A percentile compares a stretch with the other conserved stretches of the same genome.
Conservation (phyloP, 2,888 invertebrate genomes). For the Lasioglossum calceatum region DNA sequence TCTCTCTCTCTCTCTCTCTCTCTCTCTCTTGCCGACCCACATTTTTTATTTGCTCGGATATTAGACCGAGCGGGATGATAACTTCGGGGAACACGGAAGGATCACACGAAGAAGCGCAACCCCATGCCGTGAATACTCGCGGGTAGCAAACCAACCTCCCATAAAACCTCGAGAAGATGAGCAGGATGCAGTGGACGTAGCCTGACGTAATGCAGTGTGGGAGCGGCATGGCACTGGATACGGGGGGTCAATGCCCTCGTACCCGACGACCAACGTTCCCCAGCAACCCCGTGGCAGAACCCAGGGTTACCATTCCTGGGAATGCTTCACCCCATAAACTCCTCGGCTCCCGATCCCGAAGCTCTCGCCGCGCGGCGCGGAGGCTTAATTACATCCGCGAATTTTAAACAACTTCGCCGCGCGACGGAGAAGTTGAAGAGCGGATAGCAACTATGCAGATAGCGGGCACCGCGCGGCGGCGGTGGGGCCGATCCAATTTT, state of each 20-base stretch:
- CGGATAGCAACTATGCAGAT: neutral
- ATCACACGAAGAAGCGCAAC: slow-evolving; percentile 47
- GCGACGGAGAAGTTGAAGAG: neutral
- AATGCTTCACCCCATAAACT: slow-evolving; percentile 21
- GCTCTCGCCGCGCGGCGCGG: neutral
- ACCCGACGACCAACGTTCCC: slow-evolving; percentile 74
- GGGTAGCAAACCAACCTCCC: slow-evolving; percentile 48
- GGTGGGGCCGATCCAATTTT: slow-evolving; percentile 14
- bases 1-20: neutral
- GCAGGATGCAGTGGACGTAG: slow-evolving; percentile 65
- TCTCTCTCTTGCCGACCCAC: slow-evolving; percentile 1
- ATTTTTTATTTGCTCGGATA: slow-evolving; percentile 2
- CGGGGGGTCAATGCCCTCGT: slow-evolving; percentile 76
- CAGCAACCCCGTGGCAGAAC: slow-evolving; percentile 71
- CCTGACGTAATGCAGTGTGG: slow-evolving; percentile 79
- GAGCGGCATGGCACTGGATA: slow-evolving; percentile 70
- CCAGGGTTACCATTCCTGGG: slow-evolving; percentile 35
- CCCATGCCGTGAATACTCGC: slow-evolving; percentile 42
- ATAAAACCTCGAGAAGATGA: slow-evolving; percentile 60
- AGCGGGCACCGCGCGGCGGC: neutral
- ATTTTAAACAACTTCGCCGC: neutral
- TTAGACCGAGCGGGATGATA: neutral
- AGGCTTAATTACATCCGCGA: neutral
- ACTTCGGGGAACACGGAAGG: slow-evolving; percentile 39
- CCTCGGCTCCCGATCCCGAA: neutral